Evolutionary conservation across 2,797 vertebrate genomes (phyloP).

Genomic region (Hemibagrus guttatus): DNA sequence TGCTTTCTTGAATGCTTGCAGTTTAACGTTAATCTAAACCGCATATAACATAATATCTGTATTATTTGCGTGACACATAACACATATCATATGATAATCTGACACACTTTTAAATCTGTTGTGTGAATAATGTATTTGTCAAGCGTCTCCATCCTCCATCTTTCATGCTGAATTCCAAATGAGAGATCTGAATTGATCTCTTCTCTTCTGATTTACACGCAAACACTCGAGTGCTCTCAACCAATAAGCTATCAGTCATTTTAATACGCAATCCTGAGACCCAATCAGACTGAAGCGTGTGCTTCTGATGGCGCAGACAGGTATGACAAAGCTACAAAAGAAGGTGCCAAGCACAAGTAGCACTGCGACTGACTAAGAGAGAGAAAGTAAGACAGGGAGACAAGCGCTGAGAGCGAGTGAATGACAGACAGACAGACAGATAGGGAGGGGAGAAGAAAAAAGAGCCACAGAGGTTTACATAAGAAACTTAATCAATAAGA

Average conservation of each 20-base stretch:
- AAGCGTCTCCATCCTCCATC: not conserved
- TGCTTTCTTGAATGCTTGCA: not conserved
- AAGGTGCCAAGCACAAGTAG: conserved; percentile 42
- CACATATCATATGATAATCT: not conserved
- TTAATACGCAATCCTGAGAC: conserved; percentile 41
- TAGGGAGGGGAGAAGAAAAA: not conserved
- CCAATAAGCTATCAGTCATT: conserved; percentile 22
- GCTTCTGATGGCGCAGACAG: conserved; percentile 41
- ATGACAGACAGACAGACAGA: conserved; percentile 22
- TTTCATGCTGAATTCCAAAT: not conserved
- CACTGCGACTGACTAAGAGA: conserved; percentile 20
- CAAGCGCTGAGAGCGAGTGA: conserved; percentile 13
- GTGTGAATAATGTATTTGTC: not conserved
- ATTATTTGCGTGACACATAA: not conserved
- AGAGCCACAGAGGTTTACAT: not conserved
- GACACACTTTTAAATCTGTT: not conserved
- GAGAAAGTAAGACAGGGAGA: conserved; percentile 8
- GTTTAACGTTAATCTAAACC: too few relatives aligned
- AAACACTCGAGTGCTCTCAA: conserved; percentile 23
- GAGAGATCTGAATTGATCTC: not conserved
- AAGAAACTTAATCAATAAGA: conserved; percentile 11
- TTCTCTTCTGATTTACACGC: conserved; percentile 19
- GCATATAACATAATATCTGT: not conserved
- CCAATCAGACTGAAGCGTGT: conserved; percentile 50
- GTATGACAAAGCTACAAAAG: conserved; percentile 38